Evolutionary conservation across 2,888 invertebrate species (phyloP).

Genomic region (Caenorhabditis virilis): DNA sequence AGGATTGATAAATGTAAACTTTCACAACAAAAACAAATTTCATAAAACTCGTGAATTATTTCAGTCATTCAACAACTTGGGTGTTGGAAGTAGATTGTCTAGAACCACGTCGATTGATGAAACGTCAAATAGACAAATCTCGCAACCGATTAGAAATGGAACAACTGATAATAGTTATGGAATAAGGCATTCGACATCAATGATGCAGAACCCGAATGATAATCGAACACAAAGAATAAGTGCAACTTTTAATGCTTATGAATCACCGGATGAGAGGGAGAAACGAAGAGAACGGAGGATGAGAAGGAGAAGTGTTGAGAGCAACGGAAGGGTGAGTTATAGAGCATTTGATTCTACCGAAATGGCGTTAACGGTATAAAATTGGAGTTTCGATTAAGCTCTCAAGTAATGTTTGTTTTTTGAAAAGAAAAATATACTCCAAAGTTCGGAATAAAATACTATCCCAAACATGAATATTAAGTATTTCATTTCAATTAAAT

Average conservation of each 20-base stretch:
- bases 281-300: constrained; percentile 48
- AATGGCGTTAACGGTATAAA: background rate
- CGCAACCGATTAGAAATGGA: too few relatives aligned
- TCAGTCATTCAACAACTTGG: constrained; percentile 57
- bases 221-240: constrained; percentile 32
- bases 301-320: constrained; percentile 49
- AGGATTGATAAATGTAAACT: constrained; percentile 59
- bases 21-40: too few relatives aligned
- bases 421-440: too few relatives aligned
- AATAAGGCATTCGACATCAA: constrained; percentile 40
- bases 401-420: too few relatives aligned
- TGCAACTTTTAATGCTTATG: constrained; percentile 35
- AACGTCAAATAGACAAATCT: constrained; percentile 23
- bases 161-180: constrained; percentile 20
- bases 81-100: constrained; percentile 47
- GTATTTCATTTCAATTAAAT: too few relatives aligned
- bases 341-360: background rate
- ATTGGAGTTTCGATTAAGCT: too few relatives aligned
- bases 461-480: too few relatives aligned
- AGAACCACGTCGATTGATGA: constrained; percentile 55
- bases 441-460: too few relatives aligned
- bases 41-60: constrained; percentile 7
- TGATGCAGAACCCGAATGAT: constrained; percentile 16
- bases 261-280: constrained; percentile 45
- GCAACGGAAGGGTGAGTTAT: constrained; percentile 42